Evolutionary conservation across 2,797 vertebrate genomes (phyloP).

Genomic region (Philypnodon macrostomus): DNA sequence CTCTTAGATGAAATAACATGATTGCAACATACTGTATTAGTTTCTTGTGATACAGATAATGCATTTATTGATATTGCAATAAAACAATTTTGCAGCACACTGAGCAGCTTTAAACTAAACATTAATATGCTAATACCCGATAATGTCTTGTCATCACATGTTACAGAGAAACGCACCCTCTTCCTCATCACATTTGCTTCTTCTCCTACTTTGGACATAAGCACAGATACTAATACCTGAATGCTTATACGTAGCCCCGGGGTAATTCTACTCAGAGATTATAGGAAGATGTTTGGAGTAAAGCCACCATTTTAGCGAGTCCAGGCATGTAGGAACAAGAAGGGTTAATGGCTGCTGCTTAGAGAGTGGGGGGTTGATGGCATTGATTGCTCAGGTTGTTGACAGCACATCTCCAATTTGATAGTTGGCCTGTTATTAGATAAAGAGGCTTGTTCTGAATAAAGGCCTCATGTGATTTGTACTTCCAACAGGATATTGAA

Average conservation of each 20-base stretch:
- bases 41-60: no score
- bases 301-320: constrained; percentile 74
- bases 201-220: constrained; percentile 27
- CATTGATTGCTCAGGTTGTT: constrained; percentile 75
- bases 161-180: not conserved
- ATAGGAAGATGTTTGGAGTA: constrained; percentile 62
- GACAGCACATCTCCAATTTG: constrained; percentile 75
- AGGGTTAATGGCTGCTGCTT: constrained; percentile 74
- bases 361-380: constrained; percentile 63
- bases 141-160: not conserved
- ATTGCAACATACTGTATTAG: no score
- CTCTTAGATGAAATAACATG: no score
- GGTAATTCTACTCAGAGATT: constrained; percentile 63
- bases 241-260: constrained; percentile 50
- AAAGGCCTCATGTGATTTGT: constrained; percentile 57
- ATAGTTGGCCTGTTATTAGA: constrained; percentile 69
- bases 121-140: no score
- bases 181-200: constrained; percentile 48
- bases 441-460: constrained; percentile 64
- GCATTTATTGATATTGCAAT: constrained; percentile 4
- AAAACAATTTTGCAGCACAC: no score
- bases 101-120: no score
- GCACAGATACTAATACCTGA: constrained; percentile 32
- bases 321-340: constrained; percentile 70
- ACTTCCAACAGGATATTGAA: constrained; percentile 15